Evolutionary conservation across 2,113 vertebrate species (phyloP), one percentile per base, ranked within the genome.

Genomic region (Proteles cristata): DNA sequence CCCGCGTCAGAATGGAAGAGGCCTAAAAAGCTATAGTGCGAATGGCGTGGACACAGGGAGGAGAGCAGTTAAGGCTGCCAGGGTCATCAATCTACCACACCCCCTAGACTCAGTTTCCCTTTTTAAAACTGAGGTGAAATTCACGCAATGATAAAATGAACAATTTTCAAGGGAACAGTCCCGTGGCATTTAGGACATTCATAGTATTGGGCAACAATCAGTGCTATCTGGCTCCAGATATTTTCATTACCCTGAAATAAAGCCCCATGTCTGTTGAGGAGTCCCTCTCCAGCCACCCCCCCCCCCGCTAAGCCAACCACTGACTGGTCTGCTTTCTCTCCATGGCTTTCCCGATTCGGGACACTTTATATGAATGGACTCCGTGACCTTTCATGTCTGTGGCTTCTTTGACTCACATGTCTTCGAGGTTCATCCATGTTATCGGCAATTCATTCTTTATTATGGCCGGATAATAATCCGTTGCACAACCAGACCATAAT

Each of bases 81-180:
- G 0, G 26, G 31, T 66, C 25, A 65, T 66, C 31, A 19, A 21
- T 7, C 90, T 71, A 10, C 58, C 63, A 4, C 31, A 61, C 53
- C 66, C 50, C 74, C 39, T 82, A 33, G 85, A 35, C 48, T 93
- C 80, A 55, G 33, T 43, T 74, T 63, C 58, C 90, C 26, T 92
- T n/a, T 28, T 28, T n/a, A n/a, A n/a, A 71, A 58, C 11, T 33
- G 71, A 91, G 35, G 19, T 69, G 48, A 77, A 85, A 65, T 25
- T 81, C 77, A 39, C 45, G 31, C 33, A 61, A 93, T 43, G 71
- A 71, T 53, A 53, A 94, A 88, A 90, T 33, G 65, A 77, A 33
- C 14, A 17, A 25, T 55, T 68, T 66, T 76, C 81, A 77, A 87
- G 55, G 43, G 17, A 79, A 84, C 25, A 16, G 23, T 11, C 74